Evolutionary conservation across 2,888 invertebrate genomes (phyloP), one percentile per base, ranked within the genome.

Genomic region (Pachycephus smyrnensis): DNA sequence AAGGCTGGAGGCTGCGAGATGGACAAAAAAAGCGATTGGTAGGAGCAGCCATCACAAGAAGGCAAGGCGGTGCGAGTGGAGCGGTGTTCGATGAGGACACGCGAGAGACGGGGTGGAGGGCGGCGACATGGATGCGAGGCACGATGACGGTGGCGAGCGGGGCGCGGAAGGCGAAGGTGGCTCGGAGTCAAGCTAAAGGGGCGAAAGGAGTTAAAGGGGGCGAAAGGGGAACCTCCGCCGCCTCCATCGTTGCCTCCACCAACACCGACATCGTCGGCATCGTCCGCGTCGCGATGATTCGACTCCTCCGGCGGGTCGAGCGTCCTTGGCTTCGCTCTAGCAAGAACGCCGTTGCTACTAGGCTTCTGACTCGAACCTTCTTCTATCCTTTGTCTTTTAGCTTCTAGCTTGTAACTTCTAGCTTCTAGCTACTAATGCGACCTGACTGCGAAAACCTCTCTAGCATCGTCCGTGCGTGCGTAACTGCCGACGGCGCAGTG

Each of bases 251-350:
- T 40, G 40, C 40, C 40, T 40, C 40, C 40, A 40, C 40, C 40
- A 40, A 15, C 6, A 40, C 40, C 40, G 15, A 15, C 15, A 12
- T 37, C 37, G 37, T 37, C 37, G 12, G 15, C 37, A 40, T 40
- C 36, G 68, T 35, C 79, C 73, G 71, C 76, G 76, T 77, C 75
- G 79, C 82, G 84, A 85, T 84, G 80, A 86, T 84, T 82, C 80
- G 85, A 82, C 82, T 84, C 78, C 82, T 83, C 80, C 76, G 80
- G 76, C 79, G 73, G 75, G 68, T 55, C 76, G 80, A 80, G 82
- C 85, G 86, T 87, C 87, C 87, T 87, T 87, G 85, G 84, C 81
- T 85, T 80, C 83, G 85, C 82, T 87, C 85, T 86, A 85, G 84
- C 86, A 78, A 85, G 81, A 82, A 80, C 79, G 81, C 76, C 85